Percentiles rank a stretch among this genome's conserved stretches.
These are phyloP conservation scores for Meganola albula DNA, from an alignment of 2,888 invertebrate genomes.

Conservation along the genomic window DNA sequence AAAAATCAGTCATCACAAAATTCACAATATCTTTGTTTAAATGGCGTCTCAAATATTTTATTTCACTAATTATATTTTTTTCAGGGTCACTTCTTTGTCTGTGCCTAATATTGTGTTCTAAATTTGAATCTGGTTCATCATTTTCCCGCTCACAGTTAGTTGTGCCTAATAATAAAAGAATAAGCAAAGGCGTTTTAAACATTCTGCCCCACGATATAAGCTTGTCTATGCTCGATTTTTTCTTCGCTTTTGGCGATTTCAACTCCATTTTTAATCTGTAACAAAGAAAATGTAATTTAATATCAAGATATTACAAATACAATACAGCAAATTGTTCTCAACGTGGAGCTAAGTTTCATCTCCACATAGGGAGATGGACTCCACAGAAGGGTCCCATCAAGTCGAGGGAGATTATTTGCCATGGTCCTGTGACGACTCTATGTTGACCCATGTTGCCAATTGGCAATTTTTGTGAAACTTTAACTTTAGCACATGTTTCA, in stretches of 20 bases:
- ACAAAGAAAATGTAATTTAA: slow-evolving; percentile 19
- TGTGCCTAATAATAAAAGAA: slow-evolving; percentile 57
- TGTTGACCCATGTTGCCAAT: slow-evolving; percentile 1
- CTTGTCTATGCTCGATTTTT: slow-evolving; percentile 51
- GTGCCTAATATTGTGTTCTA: slow-evolving; percentile 36
- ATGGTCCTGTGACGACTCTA: slow-evolving; percentile 3
- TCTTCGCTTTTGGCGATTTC: slow-evolving; percentile 65
- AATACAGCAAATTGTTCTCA: not conserved
- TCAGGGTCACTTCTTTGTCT: slow-evolving; percentile 40
- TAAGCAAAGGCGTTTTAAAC: slow-evolving; percentile 54
- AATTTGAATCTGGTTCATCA: slow-evolving; percentile 35
- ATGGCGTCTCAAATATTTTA: slow-evolving; percentile 59
- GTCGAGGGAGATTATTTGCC: slow-evolving; percentile 3
- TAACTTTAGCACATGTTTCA: slow-evolving; percentile 5
- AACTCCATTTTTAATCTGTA: slow-evolving; percentile 64
- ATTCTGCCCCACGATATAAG: slow-evolving; percentile 57
- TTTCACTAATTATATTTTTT: slow-evolving; percentile 52
- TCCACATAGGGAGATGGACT: too few relatives aligned
- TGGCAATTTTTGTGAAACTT: slow-evolving; percentile 2
- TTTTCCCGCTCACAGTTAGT: slow-evolving; percentile 56
- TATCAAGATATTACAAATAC: not conserved
- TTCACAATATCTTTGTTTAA: slow-evolving; percentile 69
- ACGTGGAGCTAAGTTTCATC: too few relatives aligned
- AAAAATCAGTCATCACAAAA: slow-evolving; percentile 80
- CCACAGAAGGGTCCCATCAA: slow-evolving; percentile 6